A percentile compares a stretch with the other conserved stretches of the same genome.
Evolutionary conservation across 2,888 invertebrate genomes (phyloP).

Genomic region (Zaprionus bogoriensis): DNA sequence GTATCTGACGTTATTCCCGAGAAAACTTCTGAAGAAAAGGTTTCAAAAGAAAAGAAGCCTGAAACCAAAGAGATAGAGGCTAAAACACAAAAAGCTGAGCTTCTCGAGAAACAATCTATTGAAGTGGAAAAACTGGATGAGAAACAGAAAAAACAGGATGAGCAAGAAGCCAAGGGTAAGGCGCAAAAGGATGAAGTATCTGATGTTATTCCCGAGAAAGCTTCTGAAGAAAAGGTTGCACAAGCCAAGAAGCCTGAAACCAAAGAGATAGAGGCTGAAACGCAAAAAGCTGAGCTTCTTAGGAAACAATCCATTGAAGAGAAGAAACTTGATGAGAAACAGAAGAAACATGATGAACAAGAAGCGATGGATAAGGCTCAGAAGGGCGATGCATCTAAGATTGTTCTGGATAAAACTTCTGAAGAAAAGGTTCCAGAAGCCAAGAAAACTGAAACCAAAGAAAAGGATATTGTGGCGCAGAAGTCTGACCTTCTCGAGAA

Average conservation of each 20-base stretch:
- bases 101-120: slow-evolving; percentile 11
- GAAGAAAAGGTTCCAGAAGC: slow-evolving; percentile 28
- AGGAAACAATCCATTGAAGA: slow-evolving; percentile 10
- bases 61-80: slow-evolving; percentile 3
- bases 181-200: slow-evolving; percentile 3
- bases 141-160: slow-evolving; percentile 24
- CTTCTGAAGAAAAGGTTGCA: slow-evolving; percentile 5
- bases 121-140: slow-evolving; percentile 15
- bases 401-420: slow-evolving; percentile 2
- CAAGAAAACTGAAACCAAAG: slow-evolving; percentile 8
- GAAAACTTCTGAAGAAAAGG: slow-evolving; percentile 13
- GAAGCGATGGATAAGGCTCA: neutral
- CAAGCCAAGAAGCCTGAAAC: neutral
- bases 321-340: slow-evolving; percentile 2
- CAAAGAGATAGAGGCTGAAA: neutral
- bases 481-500: slow-evolving; percentile 9
- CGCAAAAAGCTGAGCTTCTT: slow-evolving; percentile 3
- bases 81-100: slow-evolving; percentile 8
- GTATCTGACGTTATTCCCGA: slow-evolving; percentile 12
- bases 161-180: neutral
- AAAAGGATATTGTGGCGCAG: slow-evolving; percentile 18
- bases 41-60: slow-evolving; percentile 6
- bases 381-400: slow-evolving; percentile 13
- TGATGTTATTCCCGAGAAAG: slow-evolving; percentile 8
- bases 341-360: slow-evolving; percentile 1